Percentiles rank a stretch among this genome's conserved stretches.
These are phyloP conservation scores for Chiridota heheva DNA, from an alignment of 35 echinoderm and acorn worm species.

Conservation along the genomic window DNA sequence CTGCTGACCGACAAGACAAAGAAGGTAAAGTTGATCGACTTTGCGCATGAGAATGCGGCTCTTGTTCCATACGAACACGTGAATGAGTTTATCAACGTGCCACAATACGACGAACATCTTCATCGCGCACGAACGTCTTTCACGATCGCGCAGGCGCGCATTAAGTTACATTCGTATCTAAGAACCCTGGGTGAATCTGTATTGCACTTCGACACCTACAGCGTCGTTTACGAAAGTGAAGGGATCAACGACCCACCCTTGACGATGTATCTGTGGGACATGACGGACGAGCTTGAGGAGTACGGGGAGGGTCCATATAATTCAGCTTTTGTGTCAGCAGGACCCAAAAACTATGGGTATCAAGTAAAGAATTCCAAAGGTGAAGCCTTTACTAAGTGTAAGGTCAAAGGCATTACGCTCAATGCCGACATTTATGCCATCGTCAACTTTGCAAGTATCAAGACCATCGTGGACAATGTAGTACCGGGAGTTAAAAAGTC, in stretches of 20 bases:
- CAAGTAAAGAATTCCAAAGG: slow-evolving; percentile 7
- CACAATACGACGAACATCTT: slow-evolving; percentile 36
- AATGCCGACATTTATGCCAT: background rate
- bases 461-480: background rate
- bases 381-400: background rate
- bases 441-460: slow-evolving; percentile 3
- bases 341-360: slow-evolving; percentile 55
- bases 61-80: background rate
- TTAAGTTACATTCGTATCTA: slow-evolving; percentile 45
- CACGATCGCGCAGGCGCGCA: slow-evolving; percentile 31
- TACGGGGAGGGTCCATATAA: slow-evolving; percentile 23
- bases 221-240: slow-evolving; percentile 3
- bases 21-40: background rate
- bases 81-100: background rate
- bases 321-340: slow-evolving; percentile 36
- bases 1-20: background rate
- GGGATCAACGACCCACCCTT: background rate
- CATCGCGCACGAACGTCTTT: slow-evolving; percentile 32
- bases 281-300: slow-evolving; percentile 41
- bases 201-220: slow-evolving; percentile 30
- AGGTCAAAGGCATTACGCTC: slow-evolving; percentile 44
- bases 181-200: background rate
- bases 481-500: too few species aligned
- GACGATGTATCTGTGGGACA: slow-evolving; percentile 26
- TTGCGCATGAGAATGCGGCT: slow-evolving; percentile 14